Evolutionary conservation across 1,140 invertebrate species (phyloP).

Genomic region (Pogonognathellus flavescens): DNA sequence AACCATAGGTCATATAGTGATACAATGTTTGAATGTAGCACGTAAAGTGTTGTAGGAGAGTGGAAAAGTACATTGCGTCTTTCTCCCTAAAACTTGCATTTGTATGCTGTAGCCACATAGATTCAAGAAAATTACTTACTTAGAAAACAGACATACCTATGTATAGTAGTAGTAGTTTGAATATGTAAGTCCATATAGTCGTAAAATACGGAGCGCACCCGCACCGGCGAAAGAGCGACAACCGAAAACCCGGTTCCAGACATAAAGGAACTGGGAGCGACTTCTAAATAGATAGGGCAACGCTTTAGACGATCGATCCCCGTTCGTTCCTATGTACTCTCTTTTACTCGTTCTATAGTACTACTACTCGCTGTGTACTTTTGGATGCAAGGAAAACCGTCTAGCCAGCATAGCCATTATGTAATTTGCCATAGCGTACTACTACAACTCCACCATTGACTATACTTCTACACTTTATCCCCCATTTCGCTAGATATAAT

Average conservation of each 20-base stretch:
- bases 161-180: not conserved
- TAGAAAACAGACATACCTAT: constrained; percentile 1
- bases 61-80: constrained; percentile 17
- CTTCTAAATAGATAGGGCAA: constrained; percentile 43
- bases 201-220: constrained; percentile 38
- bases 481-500: no score
- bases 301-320: constrained; percentile 45
- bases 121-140: not conserved
- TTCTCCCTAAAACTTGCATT: not conserved
- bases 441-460: not conserved
- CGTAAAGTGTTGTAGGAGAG: no score
- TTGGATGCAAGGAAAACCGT: not conserved
- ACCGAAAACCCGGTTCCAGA: constrained; percentile 46
- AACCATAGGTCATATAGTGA: not conserved
- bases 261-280: constrained; percentile 40
- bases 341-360: constrained; percentile 5
- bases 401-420: constrained; percentile 41
- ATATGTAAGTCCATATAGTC: not conserved
- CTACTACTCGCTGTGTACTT: constrained; percentile 20
- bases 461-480: no score
- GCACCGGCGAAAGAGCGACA: constrained; percentile 37
- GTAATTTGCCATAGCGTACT: not conserved
- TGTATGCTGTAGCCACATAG: not conserved
- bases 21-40: not conserved
- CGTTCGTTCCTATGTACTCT: constrained; percentile 16